These are phyloP conservation scores for Copidosoma aretas DNA, from an alignment of 2,888 invertebrate genomes.

Conservation along the genomic window DNA sequence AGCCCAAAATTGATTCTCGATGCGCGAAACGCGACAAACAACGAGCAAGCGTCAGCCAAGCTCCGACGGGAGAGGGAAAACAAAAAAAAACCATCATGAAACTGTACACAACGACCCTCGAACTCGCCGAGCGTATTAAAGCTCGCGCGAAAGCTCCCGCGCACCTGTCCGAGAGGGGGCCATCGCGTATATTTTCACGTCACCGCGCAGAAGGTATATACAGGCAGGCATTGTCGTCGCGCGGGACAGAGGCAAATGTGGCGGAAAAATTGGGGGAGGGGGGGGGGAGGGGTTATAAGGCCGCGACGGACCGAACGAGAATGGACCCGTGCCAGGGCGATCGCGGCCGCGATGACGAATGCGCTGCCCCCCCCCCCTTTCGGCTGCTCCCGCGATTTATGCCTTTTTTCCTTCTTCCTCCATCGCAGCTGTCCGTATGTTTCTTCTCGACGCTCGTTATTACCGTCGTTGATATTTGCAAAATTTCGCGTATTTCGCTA, in stretches of 20 bases:
- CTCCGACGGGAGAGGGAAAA: no score
- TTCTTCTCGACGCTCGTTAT: background rate
- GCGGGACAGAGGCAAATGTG: slow-evolving; percentile 63
- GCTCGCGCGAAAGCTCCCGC: no score
- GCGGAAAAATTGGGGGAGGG: slow-evolving; percentile 59
- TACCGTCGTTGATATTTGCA: background rate
- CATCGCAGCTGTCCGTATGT: no score
- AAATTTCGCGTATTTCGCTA: background rate
- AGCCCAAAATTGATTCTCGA: no score
- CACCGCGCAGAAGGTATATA: slow-evolving; percentile 50
- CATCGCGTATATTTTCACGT: slow-evolving; percentile 61
- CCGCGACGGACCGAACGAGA: slow-evolving; percentile 38
- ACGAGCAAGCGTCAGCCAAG: no score
- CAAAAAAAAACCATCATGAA: no score
- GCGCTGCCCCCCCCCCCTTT: no score
- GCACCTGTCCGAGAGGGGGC: no score
- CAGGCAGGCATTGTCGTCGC: slow-evolving; percentile 60
- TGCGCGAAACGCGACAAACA: no score
- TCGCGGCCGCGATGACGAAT: no score
- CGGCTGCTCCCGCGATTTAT: background rate
- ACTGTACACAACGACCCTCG: no score
- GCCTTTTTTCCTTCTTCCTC: background rate
- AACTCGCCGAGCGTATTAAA: background rate
- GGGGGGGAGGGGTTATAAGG: slow-evolving; percentile 44
- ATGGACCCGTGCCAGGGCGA: slow-evolving; percentile 30